phyloP scores from a whole-genome alignment of 2,888 invertebrate species.

The Troilus luridus region DNA sequence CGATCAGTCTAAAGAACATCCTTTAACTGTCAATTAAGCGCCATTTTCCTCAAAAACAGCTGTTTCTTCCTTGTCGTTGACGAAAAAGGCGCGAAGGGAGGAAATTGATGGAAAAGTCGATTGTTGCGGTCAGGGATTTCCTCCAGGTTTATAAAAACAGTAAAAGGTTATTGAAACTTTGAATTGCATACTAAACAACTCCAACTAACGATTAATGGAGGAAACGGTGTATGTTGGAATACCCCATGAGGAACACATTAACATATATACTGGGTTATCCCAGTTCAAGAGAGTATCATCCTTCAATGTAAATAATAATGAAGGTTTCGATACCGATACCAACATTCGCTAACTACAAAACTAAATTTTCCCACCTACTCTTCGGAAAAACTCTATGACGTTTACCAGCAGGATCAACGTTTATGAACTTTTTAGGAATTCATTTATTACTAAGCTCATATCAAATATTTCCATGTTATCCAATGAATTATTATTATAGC shows the following conservation, averaged over 20 bases:
- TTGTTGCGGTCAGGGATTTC: not conserved
- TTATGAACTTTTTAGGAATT: no score
- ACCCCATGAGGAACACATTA: not conserved
- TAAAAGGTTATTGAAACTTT: not conserved
- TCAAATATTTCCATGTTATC: no score
- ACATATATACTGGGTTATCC: not conserved
- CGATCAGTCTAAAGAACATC: not conserved
- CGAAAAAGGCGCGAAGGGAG: not conserved
- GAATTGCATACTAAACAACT: not conserved
- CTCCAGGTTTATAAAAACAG: not conserved
- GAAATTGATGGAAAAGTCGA: not conserved
- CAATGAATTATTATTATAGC: no score
- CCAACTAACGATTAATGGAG: not conserved
- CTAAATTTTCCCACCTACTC: no score
- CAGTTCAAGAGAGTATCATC: not conserved
- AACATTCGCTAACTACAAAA: no score
- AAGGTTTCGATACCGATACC: no score
- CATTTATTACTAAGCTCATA: no score
- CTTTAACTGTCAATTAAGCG: not conserved
- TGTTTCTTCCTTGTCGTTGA: not conserved
- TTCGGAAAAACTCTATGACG: no score
- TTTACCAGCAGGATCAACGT: no score
- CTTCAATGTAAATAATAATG: not conserved
- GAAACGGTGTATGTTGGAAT: not conserved
- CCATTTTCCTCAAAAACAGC: not conserved